Evolutionary conservation across 2,888 invertebrate species (phyloP).

Genomic region (Eristalinus sepulchralis): DNA sequence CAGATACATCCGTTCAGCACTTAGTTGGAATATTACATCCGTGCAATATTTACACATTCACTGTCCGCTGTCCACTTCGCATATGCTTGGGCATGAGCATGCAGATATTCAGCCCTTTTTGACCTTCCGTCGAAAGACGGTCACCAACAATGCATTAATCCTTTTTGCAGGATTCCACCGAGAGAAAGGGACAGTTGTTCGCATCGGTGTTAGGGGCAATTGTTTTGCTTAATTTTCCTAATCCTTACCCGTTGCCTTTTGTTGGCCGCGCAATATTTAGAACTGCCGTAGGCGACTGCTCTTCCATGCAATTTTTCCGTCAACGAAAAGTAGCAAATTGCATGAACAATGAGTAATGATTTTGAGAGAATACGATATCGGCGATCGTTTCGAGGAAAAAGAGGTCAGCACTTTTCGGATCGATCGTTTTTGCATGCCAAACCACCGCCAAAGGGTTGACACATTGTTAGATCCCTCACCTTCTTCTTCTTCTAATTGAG

Average conservation of each 20-base stretch:
- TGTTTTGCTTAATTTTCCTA: slow-evolving; percentile 47
- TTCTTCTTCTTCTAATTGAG: slow-evolving; percentile 6
- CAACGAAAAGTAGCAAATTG: background rate
- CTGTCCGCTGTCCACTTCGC: slow-evolving; percentile 35
- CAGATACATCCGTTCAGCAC: slow-evolving; percentile 19
- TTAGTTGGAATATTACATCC: slow-evolving; percentile 43
- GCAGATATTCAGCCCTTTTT: background rate
- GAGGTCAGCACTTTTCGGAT: too few species aligned
- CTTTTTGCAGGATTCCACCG: slow-evolving; percentile 38
- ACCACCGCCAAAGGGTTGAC: slow-evolving; percentile 43
- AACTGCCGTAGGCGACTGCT: background rate
- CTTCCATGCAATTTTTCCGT: background rate
- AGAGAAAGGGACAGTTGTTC: slow-evolving; percentile 45
- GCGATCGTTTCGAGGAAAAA: background rate
- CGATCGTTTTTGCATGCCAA: slow-evolving; percentile 26
- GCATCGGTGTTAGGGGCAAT: slow-evolving; percentile 41
- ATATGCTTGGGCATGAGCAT: slow-evolving; percentile 17
- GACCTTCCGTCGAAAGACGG: slow-evolving; percentile 17
- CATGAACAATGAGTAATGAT: background rate
- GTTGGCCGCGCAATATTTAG: background rate
- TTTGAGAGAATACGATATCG: background rate
- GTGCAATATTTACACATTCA: slow-evolving; percentile 34
- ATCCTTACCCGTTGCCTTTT: slow-evolving; percentile 4
- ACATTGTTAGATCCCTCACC: slow-evolving; percentile 6
- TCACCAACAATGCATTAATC: slow-evolving; percentile 45